Base-by-base conservation (phyloP, 2,113 vertebrate species). In the Uria aalge region DNA sequence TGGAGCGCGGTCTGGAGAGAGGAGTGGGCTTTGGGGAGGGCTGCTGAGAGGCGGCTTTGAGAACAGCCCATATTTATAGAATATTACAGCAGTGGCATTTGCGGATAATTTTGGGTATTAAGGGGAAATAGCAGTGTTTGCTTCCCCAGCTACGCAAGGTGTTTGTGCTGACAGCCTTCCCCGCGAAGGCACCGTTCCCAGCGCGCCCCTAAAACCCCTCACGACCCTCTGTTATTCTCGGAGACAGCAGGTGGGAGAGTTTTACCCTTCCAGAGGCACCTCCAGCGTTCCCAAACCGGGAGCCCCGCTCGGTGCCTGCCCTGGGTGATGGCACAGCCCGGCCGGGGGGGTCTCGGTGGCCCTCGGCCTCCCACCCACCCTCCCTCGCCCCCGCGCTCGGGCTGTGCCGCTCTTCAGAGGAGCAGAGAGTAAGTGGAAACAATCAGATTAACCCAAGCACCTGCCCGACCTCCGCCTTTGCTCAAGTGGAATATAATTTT, bases 21-120 rank as follows among this genome's bases (percentile, higher is more conserved):
- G 92, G 66, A 85, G 41, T 47, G 71, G 40, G 68, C 45, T 76
- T 27, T 20, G 52, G 59, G 62, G 53, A 48, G 72, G 53, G 62
- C 62, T 92, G 90, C 67, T 62, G 82, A 93, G 83, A 71, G 78
- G 66, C 93, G 53, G 85, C 45, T 93, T 64, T 92, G 48, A 56
- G 63, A 89, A 75, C 64, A 68, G 52, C 0, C 11, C 38, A 1
- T 50, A 90, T 94, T 94, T 91, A 89, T 89, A 81, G 89, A 59
- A 21, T 30, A 6, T 75, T 62, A 32, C 85, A 89, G 91, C 60
- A 53, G n/a, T 47, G 89, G 83, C 48, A 50, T 85, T 92, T 81
- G 72, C 67, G 59, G 73, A 77, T 48, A 26, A 62, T 74, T 94
- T 80, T 57, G 89, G 83, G 16, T 84, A 83, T 78, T 78, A 71